A percentile compares a stretch with the other conserved stretches of the same genome.
phyloP scores from a whole-genome alignment of 2,888 invertebrate species.

The Azorinus chamasolen region DNA sequence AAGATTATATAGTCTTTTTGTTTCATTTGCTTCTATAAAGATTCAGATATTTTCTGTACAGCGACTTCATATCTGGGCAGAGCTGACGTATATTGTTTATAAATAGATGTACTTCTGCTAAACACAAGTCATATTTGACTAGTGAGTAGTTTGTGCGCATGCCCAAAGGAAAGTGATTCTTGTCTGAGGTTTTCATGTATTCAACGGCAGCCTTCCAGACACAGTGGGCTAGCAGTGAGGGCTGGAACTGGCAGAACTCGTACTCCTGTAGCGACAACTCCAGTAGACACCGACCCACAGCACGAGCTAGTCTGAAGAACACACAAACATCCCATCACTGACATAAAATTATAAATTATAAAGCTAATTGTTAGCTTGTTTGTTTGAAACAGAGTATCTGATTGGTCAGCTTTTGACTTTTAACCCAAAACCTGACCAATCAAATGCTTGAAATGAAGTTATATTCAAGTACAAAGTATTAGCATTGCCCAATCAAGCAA shows the following conservation, averaged over 20 bases:
- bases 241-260: constrained; percentile 72
- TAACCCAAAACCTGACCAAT: no score
- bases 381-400: no score
- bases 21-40: constrained; percentile 17
- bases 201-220: constrained; percentile 71
- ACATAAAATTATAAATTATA: background rate
- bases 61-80: constrained; percentile 63
- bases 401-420: no score
- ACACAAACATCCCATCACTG: background rate
- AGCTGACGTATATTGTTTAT: constrained; percentile 64
- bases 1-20: no score
- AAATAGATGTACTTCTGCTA: constrained; percentile 67
- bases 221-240: constrained; percentile 77
- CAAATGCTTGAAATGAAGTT: no score
- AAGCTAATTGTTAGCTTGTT: no score
- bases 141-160: constrained; percentile 53
- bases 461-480: no score
- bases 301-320: constrained; percentile 69
- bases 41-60: constrained; percentile 65
- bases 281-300: constrained; percentile 69
- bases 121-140: constrained; percentile 59
- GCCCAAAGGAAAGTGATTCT: constrained; percentile 63
- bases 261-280: constrained; percentile 79
- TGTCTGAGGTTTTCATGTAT: constrained; percentile 63
- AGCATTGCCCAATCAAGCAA: no score